Evolutionary conservation across 1,140 invertebrate species (phyloP).

Genomic region (Magallana angulata): DNA sequence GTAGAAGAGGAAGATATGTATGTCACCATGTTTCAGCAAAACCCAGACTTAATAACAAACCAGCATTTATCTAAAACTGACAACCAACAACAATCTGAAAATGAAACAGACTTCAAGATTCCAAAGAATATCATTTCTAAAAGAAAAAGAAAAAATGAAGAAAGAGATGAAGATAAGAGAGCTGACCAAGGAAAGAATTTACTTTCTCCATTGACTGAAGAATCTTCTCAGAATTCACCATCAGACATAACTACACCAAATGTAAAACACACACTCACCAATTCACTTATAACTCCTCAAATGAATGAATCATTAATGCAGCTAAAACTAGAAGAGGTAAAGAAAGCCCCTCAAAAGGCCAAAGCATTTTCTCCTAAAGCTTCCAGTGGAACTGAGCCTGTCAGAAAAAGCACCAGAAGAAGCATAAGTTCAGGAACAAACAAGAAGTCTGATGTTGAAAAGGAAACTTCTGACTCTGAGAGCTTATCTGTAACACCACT

Average conservation of each 20-base stretch:
- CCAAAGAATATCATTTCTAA: neutral
- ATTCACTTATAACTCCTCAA: neutral
- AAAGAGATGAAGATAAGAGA: conserved; percentile 3
- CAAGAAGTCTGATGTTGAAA: neutral
- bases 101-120: neutral
- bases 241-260: neutral
- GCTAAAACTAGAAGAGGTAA: neutral
- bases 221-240: neutral
- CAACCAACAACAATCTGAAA: neutral
- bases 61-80: neutral
- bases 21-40: neutral
- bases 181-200: neutral
- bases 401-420: neutral
- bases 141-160: neutral
- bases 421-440: neutral
- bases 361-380: conserved; percentile 5
- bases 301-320: neutral
- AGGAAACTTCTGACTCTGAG: neutral
- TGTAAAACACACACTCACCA: neutral
- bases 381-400: neutral
- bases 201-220: neutral
- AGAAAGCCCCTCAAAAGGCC: neutral
- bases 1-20: neutral
- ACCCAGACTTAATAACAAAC: neutral
- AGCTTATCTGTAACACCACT: neutral